Conservation (phyloP, 2,797 vertebrate species). For the Naso thynnoides region DNA sequence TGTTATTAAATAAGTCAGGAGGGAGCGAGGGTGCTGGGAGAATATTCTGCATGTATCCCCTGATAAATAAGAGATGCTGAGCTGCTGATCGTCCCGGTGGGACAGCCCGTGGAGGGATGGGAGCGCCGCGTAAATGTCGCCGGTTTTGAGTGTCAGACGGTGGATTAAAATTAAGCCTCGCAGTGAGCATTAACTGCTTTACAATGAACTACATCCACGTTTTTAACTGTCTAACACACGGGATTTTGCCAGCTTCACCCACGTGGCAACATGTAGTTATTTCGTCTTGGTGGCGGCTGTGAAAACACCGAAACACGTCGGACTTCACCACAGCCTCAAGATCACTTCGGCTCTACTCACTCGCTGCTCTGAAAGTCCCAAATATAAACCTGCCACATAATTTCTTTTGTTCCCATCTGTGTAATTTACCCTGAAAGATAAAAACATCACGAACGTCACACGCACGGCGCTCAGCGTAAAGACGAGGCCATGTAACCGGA, state of each 20-base stretch:
- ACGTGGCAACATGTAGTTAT: conserved; percentile 26
- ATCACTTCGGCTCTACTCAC: not conserved
- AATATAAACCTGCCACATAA: accelerated
- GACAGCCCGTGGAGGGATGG: conserved; percentile 17
- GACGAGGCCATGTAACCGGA: too few species aligned
- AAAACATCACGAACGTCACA: too few species aligned
- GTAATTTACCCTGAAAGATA: not conserved
- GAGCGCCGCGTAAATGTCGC: not conserved
- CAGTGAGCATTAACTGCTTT: not conserved
- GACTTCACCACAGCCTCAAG: not conserved
- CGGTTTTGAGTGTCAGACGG: not conserved
- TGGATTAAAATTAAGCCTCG: accelerated
- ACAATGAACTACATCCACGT: not conserved
- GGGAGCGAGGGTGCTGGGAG: not conserved
- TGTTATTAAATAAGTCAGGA: not conserved
- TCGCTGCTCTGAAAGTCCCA: too few species aligned
- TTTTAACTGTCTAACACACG: not conserved
- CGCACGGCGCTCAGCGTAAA: too few species aligned
- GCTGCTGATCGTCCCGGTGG: conserved; percentile 17
- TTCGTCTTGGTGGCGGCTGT: conserved; percentile 4
- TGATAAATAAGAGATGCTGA: conserved; percentile 22
- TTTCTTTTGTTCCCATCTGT: not conserved
- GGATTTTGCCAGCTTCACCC: conserved; percentile 1
- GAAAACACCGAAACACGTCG: not conserved
- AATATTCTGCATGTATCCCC: not conserved